Conservation (phyloP, 1,140 invertebrate species). For the Philotrypesis tridentata region DNA sequence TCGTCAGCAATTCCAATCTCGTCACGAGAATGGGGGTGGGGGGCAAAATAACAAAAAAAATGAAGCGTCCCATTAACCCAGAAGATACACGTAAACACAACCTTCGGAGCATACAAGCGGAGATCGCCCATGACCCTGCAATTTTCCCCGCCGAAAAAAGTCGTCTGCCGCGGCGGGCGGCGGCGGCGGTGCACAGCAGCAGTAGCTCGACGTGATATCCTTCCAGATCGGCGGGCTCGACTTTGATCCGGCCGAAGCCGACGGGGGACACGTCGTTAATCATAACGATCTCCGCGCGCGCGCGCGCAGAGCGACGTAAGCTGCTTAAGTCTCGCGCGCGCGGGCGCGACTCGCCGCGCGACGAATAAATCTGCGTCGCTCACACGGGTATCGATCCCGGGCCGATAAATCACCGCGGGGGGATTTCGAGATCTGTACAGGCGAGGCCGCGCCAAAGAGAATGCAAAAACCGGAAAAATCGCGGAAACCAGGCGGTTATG, state of each 20-base stretch:
- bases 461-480: conserved; percentile 3
- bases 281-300: conserved; percentile 42
- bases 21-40: no score
- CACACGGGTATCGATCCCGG: conserved; percentile 23
- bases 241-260: conserved; percentile 18
- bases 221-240: not conserved
- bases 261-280: conserved; percentile 38
- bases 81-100: not conserved
- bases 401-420: conserved; percentile 33
- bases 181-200: no score
- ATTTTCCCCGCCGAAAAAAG: not conserved
- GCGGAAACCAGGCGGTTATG: not conserved
- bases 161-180: no score
- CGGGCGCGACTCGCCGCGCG: not conserved
- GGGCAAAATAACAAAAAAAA: not conserved
- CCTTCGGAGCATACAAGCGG: not conserved
- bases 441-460: not conserved
- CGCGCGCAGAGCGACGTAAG: no score
- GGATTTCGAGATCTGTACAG: conserved; percentile 1
- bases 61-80: not conserved
- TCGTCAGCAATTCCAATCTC: not conserved
- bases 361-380: conserved; percentile 19
- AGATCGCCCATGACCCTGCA: not conserved
- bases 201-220: not conserved
- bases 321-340: conserved; percentile 48